Base-by-base conservation (phyloP, 2,113 vertebrate genomes). In the Sigmodon hispidus region DNA sequence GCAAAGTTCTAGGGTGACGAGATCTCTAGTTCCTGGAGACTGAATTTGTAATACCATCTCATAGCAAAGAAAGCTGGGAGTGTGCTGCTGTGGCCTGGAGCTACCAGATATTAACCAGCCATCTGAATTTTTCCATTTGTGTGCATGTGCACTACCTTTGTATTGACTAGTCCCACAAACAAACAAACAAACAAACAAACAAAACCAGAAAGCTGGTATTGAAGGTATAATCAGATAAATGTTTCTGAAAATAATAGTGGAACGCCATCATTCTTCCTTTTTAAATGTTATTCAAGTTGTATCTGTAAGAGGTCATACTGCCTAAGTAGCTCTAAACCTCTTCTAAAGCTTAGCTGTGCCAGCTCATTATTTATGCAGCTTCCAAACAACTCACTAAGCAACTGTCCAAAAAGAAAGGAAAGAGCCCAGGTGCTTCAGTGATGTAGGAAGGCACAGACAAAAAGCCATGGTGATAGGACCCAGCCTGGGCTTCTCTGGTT, bases 151-250 rank as follows among this genome's bases (percentile, higher is more conserved):
- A 97, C 7, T 17, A 94, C 88, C 81, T 97, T 95, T 97, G 90
- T 97, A 95, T 97, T 97, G 98, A 97, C 94, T 96, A 89, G 92
- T 96, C 97, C 92, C 96, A 98, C 93, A 96, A 98, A 98, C 89
- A 97, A 96, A 96, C 88, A 96, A 93, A 98, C 94, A 97, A 94
- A 98, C 94, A 97, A 97, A 98, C 90, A 97, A 97, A 96, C 87
- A 97, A 97, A 95, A n/a, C n/a, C 96, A 98, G 97, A 59, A 79
- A 97, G 97, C 94, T 98, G 97, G 97, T 94, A 97, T 97, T 94
- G 65, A 96, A 90, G 93, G 95, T 97, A 95, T 94, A 94, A 98
- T 98, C 97, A 98, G 98, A 98, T 98, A 98, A 98, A 92, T 57
- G 90, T 95, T 93, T 94, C 96, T 61, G 97, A 97, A 98, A 98